Conservation (phyloP, 2,797 vertebrate species). For the Enteromius argenteus region DNA sequence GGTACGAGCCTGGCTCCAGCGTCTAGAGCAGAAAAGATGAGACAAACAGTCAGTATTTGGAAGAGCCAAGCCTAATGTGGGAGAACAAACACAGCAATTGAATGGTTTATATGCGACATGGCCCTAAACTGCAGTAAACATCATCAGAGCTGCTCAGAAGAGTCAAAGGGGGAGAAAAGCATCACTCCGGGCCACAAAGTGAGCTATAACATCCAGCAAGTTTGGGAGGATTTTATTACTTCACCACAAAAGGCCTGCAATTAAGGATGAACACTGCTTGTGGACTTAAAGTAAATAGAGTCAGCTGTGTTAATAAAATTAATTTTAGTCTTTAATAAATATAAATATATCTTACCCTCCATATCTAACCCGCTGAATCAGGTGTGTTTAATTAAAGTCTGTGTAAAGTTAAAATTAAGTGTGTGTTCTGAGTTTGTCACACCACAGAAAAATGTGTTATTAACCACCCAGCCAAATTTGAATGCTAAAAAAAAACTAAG, state of each 20-base stretch:
- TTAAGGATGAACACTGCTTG: background rate
- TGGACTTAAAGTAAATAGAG: background rate
- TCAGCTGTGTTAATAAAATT: background rate
- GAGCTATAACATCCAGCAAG: background rate
- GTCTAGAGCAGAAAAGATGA: constrained; percentile 71
- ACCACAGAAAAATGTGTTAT: too few species aligned
- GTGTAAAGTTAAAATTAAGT: too few species aligned
- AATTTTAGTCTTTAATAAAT: background rate
- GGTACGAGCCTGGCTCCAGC: constrained; percentile 87
- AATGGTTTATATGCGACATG: background rate
- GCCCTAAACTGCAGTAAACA: background rate
- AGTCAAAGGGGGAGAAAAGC: background rate
- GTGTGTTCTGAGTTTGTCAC: too few species aligned
- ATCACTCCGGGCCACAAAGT: background rate
- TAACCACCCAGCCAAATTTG: too few species aligned
- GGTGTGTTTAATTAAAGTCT: background rate
- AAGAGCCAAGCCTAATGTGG: constrained; percentile 3
- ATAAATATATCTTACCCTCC: background rate
- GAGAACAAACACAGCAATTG: background rate
- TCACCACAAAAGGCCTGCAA: background rate
- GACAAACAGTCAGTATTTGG: constrained; percentile 10
- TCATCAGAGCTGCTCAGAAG: background rate
- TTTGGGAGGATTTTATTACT: background rate
- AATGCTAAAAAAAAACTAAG: too few species aligned
- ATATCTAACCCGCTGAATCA: background rate